These are phyloP conservation scores for Cyphomyrmex costatus DNA, from an alignment of 1,140 invertebrate genomes.

Conservation along the genomic window DNA sequence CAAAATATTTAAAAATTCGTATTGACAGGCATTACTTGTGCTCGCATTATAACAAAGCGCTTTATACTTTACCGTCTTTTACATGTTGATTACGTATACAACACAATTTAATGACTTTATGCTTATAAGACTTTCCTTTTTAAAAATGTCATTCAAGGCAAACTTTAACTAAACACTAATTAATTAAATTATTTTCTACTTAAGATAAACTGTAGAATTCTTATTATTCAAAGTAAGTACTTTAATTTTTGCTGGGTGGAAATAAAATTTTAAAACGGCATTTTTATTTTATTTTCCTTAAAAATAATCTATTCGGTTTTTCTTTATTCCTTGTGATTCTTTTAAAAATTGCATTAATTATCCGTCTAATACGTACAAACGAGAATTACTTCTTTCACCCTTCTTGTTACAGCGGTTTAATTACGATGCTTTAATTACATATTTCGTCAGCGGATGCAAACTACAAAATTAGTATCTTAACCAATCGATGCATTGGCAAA, in stretches of 20 bases:
- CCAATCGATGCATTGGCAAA: not conserved
- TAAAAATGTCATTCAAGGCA: not conserved
- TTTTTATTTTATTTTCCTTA: not conserved
- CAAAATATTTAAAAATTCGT: conserved; percentile 47
- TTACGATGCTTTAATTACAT: conserved; percentile 71
- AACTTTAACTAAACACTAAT: conserved; percentile 12
- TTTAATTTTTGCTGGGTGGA: not conserved
- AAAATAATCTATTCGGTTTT: not conserved
- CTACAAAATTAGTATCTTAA: conserved; percentile 51
- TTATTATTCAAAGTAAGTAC: not conserved
- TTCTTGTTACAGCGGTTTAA: conserved; percentile 65
- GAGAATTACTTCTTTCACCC: conserved; percentile 25
- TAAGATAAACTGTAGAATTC: not conserved
- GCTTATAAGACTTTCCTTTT: not conserved
- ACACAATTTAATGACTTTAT: not conserved
- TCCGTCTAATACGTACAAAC: not conserved
- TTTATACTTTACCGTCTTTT: not conserved
- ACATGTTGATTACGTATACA: conserved; percentile 25
- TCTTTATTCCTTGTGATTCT: not conserved
- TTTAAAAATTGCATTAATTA: not conserved
- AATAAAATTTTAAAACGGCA: not conserved
- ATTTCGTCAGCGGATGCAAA: not conserved
- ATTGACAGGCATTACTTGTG: conserved; percentile 24
- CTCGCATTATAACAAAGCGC: conserved; percentile 18
- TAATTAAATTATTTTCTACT: not conserved